Base-by-base conservation (phyloP, 2,888 invertebrate species). In the Linnaemya tessellans region DNA sequence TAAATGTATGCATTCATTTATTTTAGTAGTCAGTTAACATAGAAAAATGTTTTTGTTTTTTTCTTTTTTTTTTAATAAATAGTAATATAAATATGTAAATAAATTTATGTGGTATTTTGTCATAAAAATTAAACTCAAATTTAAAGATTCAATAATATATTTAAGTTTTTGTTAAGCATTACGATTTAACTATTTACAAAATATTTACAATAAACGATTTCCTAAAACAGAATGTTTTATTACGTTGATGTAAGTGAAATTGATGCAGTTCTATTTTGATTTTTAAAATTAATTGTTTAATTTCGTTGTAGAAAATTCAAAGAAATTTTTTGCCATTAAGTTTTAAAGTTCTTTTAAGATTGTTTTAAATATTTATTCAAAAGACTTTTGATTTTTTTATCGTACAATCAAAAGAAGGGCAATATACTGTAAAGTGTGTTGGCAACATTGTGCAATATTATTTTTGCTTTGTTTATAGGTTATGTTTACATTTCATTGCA, bases 171-270 rank as follows among this genome's bases (percentile, higher is more conserved):
- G 20, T 80, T 80, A 60, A 78, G 18, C 46, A 73, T 86, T 35
- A 49, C 11, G 49, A 58, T 56, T 58, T 81, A 54, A 71, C n/a
- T 86, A 81, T 84, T 84, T 84, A 84, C 86, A 84, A 79, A 85
- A 67, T 86, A 86, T 84, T 73, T 87, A 87, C 87, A 85, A 56
- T 20, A 46, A 71, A 11, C 3, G 56, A 81, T 73, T 78, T 56
- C 3, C 20, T 38, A 18, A 67, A 56, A 46, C 43, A 60, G n/a
- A 54, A n/a, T 35, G 13, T 49, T n/a, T 15, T 10, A 4, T 43
- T 30, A 58, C 10, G 3, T 18, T 35, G 11, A 60, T 38, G 10
- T 38, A n/a, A n/a, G 9, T 35, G 7, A 62, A 41, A 3, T 49
- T 11, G 15, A 67, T 38, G 5, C 54, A 65, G 67, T 5, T 67